Conservation (phyloP, 2,113 vertebrate genomes). For the Misgurnus mizolepis region DNA sequence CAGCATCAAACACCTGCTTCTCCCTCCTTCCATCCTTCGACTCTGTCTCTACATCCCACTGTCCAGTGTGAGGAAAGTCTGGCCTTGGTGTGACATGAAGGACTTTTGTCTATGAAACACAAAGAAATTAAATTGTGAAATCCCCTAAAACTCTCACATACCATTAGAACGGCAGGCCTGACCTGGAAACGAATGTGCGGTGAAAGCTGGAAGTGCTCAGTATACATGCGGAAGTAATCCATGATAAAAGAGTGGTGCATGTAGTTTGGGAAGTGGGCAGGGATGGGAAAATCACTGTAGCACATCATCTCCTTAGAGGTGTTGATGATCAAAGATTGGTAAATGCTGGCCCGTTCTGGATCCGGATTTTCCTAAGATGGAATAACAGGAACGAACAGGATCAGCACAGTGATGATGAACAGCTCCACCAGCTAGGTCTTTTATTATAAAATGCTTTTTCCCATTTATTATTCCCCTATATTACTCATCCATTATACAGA, state of each 20-base stretch:
- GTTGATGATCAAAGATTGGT: conserved; percentile 88
- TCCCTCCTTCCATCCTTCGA: conserved; percentile 67
- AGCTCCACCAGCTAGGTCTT: too few relatives aligned
- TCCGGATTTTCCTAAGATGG: conserved; percentile 79
- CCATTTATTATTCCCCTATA: too few relatives aligned
- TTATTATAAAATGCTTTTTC: too few relatives aligned
- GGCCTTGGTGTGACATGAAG: conserved; percentile 72
- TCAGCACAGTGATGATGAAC: too few relatives aligned
- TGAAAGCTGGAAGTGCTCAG: conserved; percentile 79
- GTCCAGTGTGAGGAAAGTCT: conserved; percentile 81
- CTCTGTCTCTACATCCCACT: conserved; percentile 85
- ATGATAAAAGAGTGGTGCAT: conserved; percentile 88
- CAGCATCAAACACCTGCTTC: conserved; percentile 82
- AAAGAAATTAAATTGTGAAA: background rate
- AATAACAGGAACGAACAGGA: too few relatives aligned
- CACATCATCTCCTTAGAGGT: conserved; percentile 96
- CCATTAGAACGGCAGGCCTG: conserved; percentile 37
- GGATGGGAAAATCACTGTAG: conserved; percentile 90
- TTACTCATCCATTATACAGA: background rate
- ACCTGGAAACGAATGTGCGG: conserved; percentile 83
- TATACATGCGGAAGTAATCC: conserved; percentile 87
- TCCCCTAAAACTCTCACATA: background rate
- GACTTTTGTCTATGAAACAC: conserved; percentile 78
- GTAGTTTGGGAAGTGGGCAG: conserved; percentile 85
- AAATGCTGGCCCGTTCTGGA: conserved; percentile 85